Evolutionary conservation across 2,888 invertebrate species (phyloP), one percentile per base, ranked within the genome.

Genomic region (Orchesellides sinensis): DNA sequence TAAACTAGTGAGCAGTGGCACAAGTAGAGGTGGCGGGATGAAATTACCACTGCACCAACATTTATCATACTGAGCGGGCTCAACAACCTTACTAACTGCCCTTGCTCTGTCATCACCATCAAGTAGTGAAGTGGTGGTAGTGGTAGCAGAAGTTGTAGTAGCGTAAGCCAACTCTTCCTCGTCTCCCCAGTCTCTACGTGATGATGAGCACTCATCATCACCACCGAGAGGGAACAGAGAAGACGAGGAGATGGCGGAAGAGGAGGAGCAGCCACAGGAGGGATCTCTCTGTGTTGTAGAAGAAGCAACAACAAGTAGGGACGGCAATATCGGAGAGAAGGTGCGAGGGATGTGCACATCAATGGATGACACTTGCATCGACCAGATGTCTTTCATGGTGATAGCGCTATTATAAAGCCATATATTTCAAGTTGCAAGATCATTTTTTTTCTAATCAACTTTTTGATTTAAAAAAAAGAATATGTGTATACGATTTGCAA

Each of bases 341-440:
- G 72, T 80, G 80, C 80, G 49, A 81, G 80, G 73, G 80, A 73
- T 73, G 80, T 73, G 73, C 72, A 72, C 72, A 65, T 73, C 72
- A 49, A 70, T 59, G 73, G 66, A 73, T 81, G 80, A 78, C 61
- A 78, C 68, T 78, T 68, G 59, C 59, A n/a, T n/a, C n/a, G 78
- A 74, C 80, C 80, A 81, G 80, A 81, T 81, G 72, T 59, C 59
- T 59, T 72, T 72, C 56, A 47, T 72, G 72, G 59, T 47, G 80
- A 81, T 73, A 66, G 25, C 73, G 80, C 80, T 81, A 81, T 66
- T 81, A 81, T 81, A 81, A 81, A 81, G 73, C 80, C 73, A 81
- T 73, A 72, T 59, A 45, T 17, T 59, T 72, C 59, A 72, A 59
- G 59, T 72, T 59, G 72, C 72, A 72, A 56, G 70, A 70, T 70